Base-by-base conservation (phyloP, 30 jellyfish, hydroid and myxozoan genomes). In the Aurelia aurita complex sp. Pacific region DNA sequence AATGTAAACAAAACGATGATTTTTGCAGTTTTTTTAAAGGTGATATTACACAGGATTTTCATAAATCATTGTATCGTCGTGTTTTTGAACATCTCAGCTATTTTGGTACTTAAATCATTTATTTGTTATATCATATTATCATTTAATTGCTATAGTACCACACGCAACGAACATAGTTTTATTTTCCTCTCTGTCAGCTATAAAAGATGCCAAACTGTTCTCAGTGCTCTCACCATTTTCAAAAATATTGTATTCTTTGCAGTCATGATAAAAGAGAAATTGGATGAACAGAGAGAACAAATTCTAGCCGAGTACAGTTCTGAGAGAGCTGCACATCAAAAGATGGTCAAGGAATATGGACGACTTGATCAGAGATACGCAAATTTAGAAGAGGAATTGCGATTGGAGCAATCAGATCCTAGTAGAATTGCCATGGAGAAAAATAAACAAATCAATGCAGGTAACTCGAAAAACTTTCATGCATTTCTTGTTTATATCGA, bases 271-370 rank as follows among this genome's bases (percentile, higher is more conserved):
- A 68, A 76, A 46, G 79, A 55, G 51, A 72, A 73, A 54, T 73
- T 92, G 33, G 94, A 86, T 4, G 96, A 92, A 65, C 98, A 92
- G 74, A 67, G 88, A 33, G 82, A 79, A 14, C 91, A 66, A 29
- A 23, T 92, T 91, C 64, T 79, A 42, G 67, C 94, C 2, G 96
- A 92, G 69, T 76, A 73, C 76, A 77, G 63, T 19, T 64, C 89
- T 18, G 98, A 92, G 63, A 54, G 98, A 55, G 85, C 95, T 19
- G 83, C 95, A 40, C 98, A 92, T 51, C 98, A 92, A 80, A 92
- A 92, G 69, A 92, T 92, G 98, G 82, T 92, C 60, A 89, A 95
- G 55, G 98, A 92, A 50, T 80, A 17, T 71, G 95, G 97, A 1
- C 64, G 98, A 36, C 74, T 92, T 23, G 98, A 92, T 62, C 98